These are phyloP conservation scores for Acleris literana DNA, from an alignment of 2,888 invertebrate genomes.

Conservation along the genomic window DNA sequence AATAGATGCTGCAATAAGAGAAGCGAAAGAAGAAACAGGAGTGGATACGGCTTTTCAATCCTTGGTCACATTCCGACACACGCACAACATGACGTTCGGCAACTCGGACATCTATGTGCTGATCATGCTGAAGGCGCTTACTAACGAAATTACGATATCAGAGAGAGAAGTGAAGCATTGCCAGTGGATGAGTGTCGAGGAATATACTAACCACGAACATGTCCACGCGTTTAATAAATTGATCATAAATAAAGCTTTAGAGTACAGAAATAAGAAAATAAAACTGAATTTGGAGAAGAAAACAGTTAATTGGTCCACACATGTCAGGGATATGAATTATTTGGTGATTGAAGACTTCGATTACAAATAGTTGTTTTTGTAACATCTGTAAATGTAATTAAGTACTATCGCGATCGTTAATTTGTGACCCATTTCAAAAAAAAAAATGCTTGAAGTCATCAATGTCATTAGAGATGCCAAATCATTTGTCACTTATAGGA, in stretches of 20 bases:
- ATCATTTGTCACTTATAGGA: no score
- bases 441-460: no score
- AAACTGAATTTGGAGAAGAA: conserved; percentile 84
- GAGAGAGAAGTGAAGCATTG: conserved; percentile 89
- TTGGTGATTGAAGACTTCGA: conserved; percentile 57
- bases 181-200: conserved; percentile 91
- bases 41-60: conserved; percentile 89
- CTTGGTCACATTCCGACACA: conserved; percentile 90
- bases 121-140: conserved; percentile 87
- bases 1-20: conserved; percentile 90
- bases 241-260: conserved; percentile 85
- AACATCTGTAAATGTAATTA: conserved; percentile 27
- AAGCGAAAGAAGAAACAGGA: conserved; percentile 96
- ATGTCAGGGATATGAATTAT: conserved; percentile 64
- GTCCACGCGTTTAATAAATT: conserved; percentile 88
- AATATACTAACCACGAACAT: conserved; percentile 87
- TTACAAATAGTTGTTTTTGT: conserved; percentile 35
- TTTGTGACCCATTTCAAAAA: no score
- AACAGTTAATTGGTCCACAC: conserved; percentile 66
- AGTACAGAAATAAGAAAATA: conserved; percentile 84
- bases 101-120: conserved; percentile 95
- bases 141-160: conserved; percentile 85
- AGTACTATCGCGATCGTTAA: no score
- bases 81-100: conserved; percentile 89
- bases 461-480: no score